Conservation (phyloP, 2,888 invertebrate species). For the Drosophila pseudotakahashii region DNA sequence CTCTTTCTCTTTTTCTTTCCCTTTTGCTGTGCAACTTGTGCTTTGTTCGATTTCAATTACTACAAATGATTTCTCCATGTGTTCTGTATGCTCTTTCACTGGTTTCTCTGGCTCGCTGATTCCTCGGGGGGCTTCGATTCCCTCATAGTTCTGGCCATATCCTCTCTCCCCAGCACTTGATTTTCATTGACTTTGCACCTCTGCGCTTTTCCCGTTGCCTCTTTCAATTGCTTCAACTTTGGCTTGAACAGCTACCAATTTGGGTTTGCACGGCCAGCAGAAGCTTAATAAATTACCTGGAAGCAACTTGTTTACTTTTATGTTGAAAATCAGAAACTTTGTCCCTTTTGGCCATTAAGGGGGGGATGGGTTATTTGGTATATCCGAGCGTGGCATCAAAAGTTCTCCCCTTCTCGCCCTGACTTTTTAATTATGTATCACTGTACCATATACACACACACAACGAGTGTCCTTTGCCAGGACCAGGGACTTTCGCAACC, state of each 20-base stretch:
- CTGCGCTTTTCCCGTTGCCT: constrained; percentile 16
- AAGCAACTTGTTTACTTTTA: constrained; percentile 69
- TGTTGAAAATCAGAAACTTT: constrained; percentile 67
- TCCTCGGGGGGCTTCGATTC: neutral
- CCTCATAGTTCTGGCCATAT: constrained; percentile 23
- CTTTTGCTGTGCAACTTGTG: constrained; percentile 46
- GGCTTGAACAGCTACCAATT: constrained; percentile 50
- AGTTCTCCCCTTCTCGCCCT: constrained; percentile 46
- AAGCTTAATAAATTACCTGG: constrained; percentile 74
- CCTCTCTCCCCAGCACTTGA: constrained; percentile 46
- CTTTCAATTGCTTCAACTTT: constrained; percentile 40
- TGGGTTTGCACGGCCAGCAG: constrained; percentile 40
- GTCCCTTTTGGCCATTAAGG: constrained; percentile 69
- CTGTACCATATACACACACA: constrained; percentile 34
- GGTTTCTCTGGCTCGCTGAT: constrained; percentile 17
- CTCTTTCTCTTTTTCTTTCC: neutral
- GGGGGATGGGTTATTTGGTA: constrained; percentile 47
- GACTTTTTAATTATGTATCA: constrained; percentile 74
- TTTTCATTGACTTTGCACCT: constrained; percentile 68
- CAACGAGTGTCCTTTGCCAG: constrained; percentile 4
- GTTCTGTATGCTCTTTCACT: constrained; percentile 15
- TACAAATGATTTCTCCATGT: constrained; percentile 68
- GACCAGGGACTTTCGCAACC: constrained; percentile 4
- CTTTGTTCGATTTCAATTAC: constrained; percentile 78
- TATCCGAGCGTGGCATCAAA: constrained; percentile 67